Evolutionary conservation across 2,113 vertebrate species (phyloP).

Genomic region (Hippocampus barbouri): DNA sequence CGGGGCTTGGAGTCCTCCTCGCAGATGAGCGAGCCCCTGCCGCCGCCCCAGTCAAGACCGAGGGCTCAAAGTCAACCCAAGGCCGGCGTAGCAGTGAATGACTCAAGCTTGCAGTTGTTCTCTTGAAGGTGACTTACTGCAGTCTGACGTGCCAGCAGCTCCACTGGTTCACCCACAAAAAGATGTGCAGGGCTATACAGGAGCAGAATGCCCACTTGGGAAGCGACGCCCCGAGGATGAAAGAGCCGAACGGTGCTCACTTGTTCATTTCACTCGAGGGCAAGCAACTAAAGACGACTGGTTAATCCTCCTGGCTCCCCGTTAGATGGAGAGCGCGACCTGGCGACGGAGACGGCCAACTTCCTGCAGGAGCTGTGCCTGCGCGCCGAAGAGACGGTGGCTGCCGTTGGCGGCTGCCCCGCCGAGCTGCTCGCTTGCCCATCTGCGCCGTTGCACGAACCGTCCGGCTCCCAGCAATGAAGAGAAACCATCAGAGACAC

Average conservation of each 20-base stretch:
- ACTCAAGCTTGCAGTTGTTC: neutral
- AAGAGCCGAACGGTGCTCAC: conserved; percentile 66
- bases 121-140: conserved; percentile 81
- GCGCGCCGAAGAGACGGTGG: conserved; percentile 50
- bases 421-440: conserved; percentile 36
- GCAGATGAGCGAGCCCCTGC: no score
- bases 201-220: conserved; percentile 74
- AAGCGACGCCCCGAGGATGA: conserved; percentile 70
- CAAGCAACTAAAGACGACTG: neutral
- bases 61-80: no score
- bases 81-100: neutral
- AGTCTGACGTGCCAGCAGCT: conserved; percentile 80
- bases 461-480: conserved; percentile 5
- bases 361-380: conserved; percentile 57
- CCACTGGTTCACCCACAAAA: conserved; percentile 90
- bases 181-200: conserved; percentile 76
- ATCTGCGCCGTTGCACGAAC: conserved; percentile 19
- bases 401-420: conserved; percentile 46
- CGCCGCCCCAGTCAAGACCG: no score
- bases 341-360: conserved; percentile 47
- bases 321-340: conserved; percentile 43
- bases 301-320: neutral
- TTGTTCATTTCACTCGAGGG: neutral
- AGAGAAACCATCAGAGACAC: neutral
- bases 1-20: no score